Evolutionary conservation across 1,140 invertebrate species (phyloP), one percentile per base, ranked within the genome.

Genomic region (Agraylea sexmaculata): DNA sequence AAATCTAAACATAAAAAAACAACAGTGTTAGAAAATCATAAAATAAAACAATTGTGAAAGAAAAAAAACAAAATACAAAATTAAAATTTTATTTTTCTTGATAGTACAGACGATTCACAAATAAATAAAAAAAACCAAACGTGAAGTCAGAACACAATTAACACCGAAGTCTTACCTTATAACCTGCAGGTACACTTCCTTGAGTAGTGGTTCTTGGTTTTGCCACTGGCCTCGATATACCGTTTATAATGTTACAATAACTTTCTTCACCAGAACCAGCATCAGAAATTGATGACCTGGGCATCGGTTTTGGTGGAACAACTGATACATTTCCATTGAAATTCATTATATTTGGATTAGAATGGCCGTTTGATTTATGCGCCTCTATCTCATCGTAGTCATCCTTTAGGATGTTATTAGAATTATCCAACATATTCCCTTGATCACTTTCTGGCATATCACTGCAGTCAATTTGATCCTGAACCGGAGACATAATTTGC

Each of bases 281-380:
- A 41, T 68, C 66, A 1, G 66, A 68, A 20, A 68, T 68, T 2
- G 65, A 68, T 4, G 64, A 66, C 29, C 65, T 53, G 0, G 83
- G 83, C 55, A 86, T 61, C 7, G 83, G 83, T 53, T 84, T 85
- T 0, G 83, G 83, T 6, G 78, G 78, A 18, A 73, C 59, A 1
- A 58, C 33, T 0, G 51, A 52, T 19, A 50, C 53, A 2, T 48
- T 43, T 4, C 41, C 42, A 31, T 50, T n/a, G n/a, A n/a, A n/a
- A n/a, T n/a, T n/a, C n/a, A n/a, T n/a, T n/a, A n/a, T n/a, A n/a
- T n/a, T n/a, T n/a, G 15, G 16, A 45, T 42, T 29, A 28, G 38
- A 37, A 29, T 40, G 31, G 8, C 46, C 46, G 23, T 45, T 49
- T n/a, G 47, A 45, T 37, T 40, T 53, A 21, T 45, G 42, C 30